Base-by-base conservation (phyloP, 2,888 invertebrate species). In the Hemistola chrysoprasaria region DNA sequence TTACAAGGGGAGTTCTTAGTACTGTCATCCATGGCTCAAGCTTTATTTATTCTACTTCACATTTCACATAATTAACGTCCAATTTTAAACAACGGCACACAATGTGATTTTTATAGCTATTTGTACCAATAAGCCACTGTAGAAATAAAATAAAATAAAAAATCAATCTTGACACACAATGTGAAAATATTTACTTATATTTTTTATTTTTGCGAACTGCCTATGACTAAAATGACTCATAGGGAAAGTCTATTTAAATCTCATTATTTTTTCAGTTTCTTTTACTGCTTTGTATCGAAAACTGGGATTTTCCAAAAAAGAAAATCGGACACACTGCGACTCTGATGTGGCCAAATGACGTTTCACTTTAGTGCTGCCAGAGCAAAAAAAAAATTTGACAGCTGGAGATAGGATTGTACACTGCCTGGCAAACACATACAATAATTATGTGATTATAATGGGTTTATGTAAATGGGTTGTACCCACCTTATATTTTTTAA, bases 1-100 rank as follows among this genome's bases (percentile, higher is more conserved):
- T 88, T 78, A 82, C 84, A 87, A 77, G 85, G 85, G 74, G 85
- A 85, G 71, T 71, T 82, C 74, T 78, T 83, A 75, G 65, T 73
- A 72, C 73, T 81, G 65, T 80, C 81, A 82, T 88, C 87, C 88
- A 88, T 88, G 63, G 76, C 82, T 83, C 64, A 76, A 75, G 62
- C 64, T 71, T 47, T 70, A 75, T 64, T 69, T 70, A 75, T 64
- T 69, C 71, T 80, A 84, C 65, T 76, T 78, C 78, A 80, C 69
- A 78, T 75, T 71, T 84, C 83, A 81, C 81, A 82, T 80, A 66
- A 74, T 74, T 61, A 69, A 70, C 58, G 64, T 73, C 77, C 75
- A 66, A 81, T 71, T 72, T 65, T 62, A 56, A 72, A 74, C 73
- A 71, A 80, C 76, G 75, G 78, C 79, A 69, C 72, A 62, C 61